Base-by-base conservation (phyloP, 1,140 invertebrate species). In the Cylas formicarius region DNA sequence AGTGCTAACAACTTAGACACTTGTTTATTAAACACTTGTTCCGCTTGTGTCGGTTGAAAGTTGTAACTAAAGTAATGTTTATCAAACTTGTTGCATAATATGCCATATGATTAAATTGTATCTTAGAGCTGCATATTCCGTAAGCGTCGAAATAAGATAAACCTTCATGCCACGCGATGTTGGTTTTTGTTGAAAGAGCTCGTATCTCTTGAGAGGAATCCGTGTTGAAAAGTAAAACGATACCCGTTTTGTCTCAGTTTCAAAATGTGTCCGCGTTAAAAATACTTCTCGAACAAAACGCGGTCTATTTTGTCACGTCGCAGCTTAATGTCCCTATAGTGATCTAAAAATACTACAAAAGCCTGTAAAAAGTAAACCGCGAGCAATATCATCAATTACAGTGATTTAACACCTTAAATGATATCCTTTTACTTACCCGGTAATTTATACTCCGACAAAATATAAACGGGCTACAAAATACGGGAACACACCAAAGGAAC, bases 401-500 rank as follows among this genome's bases (percentile, higher is more conserved):
- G 55, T 56, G 55, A 56, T 56, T 56, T 56, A 56, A 56, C 52
- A 56, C 52, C 48, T 52, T 47, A 50, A 56, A 48, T 56, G 54
- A 53, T 53, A 48, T 45, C 38, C 44, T 53, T 50, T 56, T 53
- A 49, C 54, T 49, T 48, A 39, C 39, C 41, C 31, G 32, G 23
- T 48, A 33, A 46, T 56, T 56, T 54, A 56, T 56, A 48, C 33
- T 36, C 40, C 46, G 55, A 49, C 51, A 52, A 56, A 52, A 56
- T 42, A 54, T 56, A 56, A 56, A 56, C 49, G 55, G 42, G 43
- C 22, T 27, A 44, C 47, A 49, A 53, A 46, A 48, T 52, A 43
- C 37, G 20, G 48, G 37, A 40, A 35, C 46, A 52, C 39, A 40
- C 40, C 32, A 22, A 26, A 35, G 36, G 32, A 44, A 44, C 34